These are phyloP conservation scores for Druceiella hillmani DNA, from an alignment of 2,888 invertebrate genomes.

Conservation along the genomic window DNA sequence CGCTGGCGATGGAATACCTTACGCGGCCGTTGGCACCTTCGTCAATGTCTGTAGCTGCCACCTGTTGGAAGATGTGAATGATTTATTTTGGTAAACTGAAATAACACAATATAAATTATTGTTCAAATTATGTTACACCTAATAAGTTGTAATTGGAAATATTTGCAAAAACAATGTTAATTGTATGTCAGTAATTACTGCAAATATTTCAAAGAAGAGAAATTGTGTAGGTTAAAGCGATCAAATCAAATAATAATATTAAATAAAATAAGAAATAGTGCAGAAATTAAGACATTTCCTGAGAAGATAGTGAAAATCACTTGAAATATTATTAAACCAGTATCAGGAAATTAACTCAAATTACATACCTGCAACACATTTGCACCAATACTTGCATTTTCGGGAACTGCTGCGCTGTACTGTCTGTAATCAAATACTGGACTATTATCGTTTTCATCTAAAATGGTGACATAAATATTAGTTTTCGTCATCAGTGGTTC, in stretches of 20 bases:
- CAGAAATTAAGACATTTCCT: too few relatives aligned
- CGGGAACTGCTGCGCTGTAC: slow-evolving; percentile 85
- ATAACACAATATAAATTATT: too few relatives aligned
- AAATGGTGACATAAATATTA: slow-evolving; percentile 64
- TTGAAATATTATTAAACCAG: slow-evolving; percentile 5
- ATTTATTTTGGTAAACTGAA: not conserved
- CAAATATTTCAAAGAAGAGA: too few relatives aligned
- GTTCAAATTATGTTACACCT: too few relatives aligned
- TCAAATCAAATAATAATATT: too few relatives aligned
- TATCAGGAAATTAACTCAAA: slow-evolving; percentile 7
- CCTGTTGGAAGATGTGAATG: slow-evolving; percentile 52
- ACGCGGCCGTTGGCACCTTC: slow-evolving; percentile 88
- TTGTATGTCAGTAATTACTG: too few relatives aligned
- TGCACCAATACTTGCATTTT: slow-evolving; percentile 91
- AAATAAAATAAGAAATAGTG: too few relatives aligned
- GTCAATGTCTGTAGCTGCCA: slow-evolving; percentile 85
- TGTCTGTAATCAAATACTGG: slow-evolving; percentile 86
- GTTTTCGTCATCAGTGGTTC: slow-evolving; percentile 68
- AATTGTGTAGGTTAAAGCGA: too few relatives aligned
- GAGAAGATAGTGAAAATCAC: too few relatives aligned
- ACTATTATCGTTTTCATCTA: slow-evolving; percentile 88
- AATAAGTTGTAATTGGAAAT: too few relatives aligned
- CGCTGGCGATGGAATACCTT: slow-evolving; percentile 81
- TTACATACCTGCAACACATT: slow-evolving; percentile 73
- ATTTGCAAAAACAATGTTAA: too few relatives aligned